Evolutionary conservation across 1,140 invertebrate species (phyloP), one percentile per base, ranked within the genome.

Genomic region (Dysdera silvatica): DNA sequence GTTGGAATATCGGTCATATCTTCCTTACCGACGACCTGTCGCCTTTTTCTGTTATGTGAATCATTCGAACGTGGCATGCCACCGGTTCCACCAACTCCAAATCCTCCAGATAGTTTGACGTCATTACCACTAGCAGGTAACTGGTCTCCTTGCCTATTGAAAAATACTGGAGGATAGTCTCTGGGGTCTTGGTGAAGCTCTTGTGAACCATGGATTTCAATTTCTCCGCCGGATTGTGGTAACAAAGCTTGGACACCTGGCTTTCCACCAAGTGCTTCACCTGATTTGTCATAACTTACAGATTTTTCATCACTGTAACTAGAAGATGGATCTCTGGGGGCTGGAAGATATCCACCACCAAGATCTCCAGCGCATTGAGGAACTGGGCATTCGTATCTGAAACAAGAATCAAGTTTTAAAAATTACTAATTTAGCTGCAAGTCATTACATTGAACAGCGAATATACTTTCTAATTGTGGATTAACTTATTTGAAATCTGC

Each of bases 371-470:
- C 52, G 33, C 71, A 72, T 43, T 60, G 62, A 0, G 71, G 90
- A 69, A 93, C 90, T 1, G 91, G 91, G 72, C 91, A 95, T 72
- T 93, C 89, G 75, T 91, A 90, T 61, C 91, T n/a, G n/a, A n/a
- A n/a, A n/a, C n/a, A n/a, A n/a, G n/a, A n/a, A n/a, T n/a, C n/a
- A n/a, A n/a, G n/a, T n/a, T n/a, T n/a, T n/a, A n/a, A n/a, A n/a
- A n/a, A n/a, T n/a, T n/a, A n/a, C n/a, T n/a, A n/a, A n/a, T n/a
- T n/a, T n/a, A n/a, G n/a, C n/a, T n/a, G n/a, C n/a, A n/a, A n/a
- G n/a, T n/a, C n/a, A n/a, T n/a, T n/a, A n/a, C n/a, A n/a, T n/a
- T n/a, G n/a, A n/a, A n/a, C n/a, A n/a, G n/a, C n/a, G n/a, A n/a
- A n/a, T n/a, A n/a, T n/a, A n/a, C n/a, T n/a, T n/a, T n/a, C n/a